phyloP scores from a whole-genome alignment of 2,888 invertebrate genomes.

The Hymenopus coronatus region DNA sequence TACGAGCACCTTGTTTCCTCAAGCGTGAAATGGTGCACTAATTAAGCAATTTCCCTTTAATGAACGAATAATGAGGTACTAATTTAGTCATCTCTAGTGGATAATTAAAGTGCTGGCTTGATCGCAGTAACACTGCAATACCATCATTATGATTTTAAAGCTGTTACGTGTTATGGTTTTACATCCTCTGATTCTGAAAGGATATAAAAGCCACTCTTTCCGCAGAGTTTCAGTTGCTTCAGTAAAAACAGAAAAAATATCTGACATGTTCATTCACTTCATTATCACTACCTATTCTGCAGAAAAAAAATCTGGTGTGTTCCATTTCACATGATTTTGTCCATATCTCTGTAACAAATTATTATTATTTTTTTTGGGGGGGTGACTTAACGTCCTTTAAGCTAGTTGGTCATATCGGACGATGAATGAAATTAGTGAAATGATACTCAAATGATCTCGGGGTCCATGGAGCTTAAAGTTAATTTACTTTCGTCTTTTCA shows the following conservation, averaged over 20 bases:
- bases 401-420: no score
- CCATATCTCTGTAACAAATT: no score
- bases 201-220: neutral
- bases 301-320: no score
- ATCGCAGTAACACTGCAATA: neutral
- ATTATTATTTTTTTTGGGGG: no score
- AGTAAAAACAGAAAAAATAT: neutral
- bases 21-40: constrained; percentile 30
- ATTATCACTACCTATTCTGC: no score
- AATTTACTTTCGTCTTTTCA: no score
- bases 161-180: neutral
- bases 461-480: no score
- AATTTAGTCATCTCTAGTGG: constrained; percentile 32
- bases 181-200: neutral
- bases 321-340: no score
- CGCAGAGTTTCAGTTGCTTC: neutral
- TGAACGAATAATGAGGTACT: constrained; percentile 33
- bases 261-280: no score
- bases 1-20: constrained; percentile 16
- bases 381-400: no score
- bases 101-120: constrained; percentile 27
- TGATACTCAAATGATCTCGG: no score
- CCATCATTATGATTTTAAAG: neutral
- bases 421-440: no score
- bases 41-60: constrained; percentile 34